phyloP scores from a whole-genome alignment of 2,888 invertebrate species.

The Drosophila meridiana region DNA sequence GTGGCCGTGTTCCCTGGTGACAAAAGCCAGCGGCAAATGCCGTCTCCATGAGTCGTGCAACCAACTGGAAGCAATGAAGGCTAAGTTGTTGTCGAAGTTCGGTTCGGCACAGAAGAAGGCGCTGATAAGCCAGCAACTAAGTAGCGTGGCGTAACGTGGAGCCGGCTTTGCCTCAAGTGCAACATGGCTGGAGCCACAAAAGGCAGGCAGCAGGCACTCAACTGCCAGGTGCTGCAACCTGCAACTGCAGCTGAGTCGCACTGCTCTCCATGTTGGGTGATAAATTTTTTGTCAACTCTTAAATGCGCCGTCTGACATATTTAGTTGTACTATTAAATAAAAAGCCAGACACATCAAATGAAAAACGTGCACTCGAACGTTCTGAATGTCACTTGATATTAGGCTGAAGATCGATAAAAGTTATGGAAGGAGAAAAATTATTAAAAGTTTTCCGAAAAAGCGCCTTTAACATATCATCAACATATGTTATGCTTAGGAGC shows the following conservation, averaged over 20 bases:
- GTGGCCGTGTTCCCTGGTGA: conserved; percentile 45
- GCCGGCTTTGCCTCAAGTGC: conserved; percentile 12
- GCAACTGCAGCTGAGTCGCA: conserved; percentile 25
- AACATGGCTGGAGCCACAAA: conserved; percentile 44
- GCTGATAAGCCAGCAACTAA: conserved; percentile 62
- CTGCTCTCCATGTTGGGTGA: conserved; percentile 32
- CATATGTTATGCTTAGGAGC: no score
- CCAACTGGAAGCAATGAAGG: conserved; percentile 78
- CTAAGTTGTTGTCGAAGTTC: conserved; percentile 74
- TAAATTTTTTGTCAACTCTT: conserved; percentile 52
- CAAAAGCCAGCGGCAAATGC: conserved; percentile 57
- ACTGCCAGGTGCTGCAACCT: conserved; percentile 14
- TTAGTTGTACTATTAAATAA: conserved; percentile 48
- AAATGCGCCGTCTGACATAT: conserved; percentile 45
- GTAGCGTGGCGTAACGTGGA: conserved; percentile 27
- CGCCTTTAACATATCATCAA: no score
- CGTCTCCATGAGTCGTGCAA: conserved; percentile 38
- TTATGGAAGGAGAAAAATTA: neutral
- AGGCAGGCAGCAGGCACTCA: conserved; percentile 28
- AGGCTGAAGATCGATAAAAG: neutral
- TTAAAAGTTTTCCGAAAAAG: neutral
- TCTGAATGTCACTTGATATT: neutral
- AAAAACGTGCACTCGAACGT: neutral
- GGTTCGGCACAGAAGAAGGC: conserved; percentile 29
- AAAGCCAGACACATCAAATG: conserved; percentile 16